Base-by-base conservation (phyloP, 2,797 vertebrate species). In the Amphiprion clarkii region DNA sequence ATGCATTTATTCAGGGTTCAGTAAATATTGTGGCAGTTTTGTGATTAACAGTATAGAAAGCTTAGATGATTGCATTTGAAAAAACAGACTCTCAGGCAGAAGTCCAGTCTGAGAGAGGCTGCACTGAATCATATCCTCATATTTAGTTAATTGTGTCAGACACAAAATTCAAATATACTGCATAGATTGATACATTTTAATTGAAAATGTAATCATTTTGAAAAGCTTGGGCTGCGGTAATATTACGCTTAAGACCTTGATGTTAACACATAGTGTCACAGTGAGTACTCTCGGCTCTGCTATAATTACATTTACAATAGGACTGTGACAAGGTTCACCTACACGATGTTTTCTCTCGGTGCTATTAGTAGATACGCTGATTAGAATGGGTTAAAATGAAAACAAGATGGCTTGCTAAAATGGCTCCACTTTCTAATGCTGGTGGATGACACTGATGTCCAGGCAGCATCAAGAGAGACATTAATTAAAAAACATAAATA, bases 261-360 rank as follows among this genome's bases (percentile, higher is more conserved):
- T 49, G 53, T 16, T 52, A 62, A 27, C 2, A 6, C 36, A 49
- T 42, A 57, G 44, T 73, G 48, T 83, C 77, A 81, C 56, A 78
- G 31, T 56, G 58, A 81, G 67, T 42, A 31, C 54, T 69, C 29
- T 57, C 11, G 14, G 57, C 31, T 70, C 31, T 0, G n/a, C 33
- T 62, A 19, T 84, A 81, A 81, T 79, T 76, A 79, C 58, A 33
- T 53, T 31, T 62, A 60, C 27, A 67, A 29, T 14, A 27, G 51
- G 21, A 76, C 58, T 16, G 51, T 29, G 51, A 58, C 29, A 79
- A 12, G 11, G 49, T 70, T 82, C 52, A 74, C 49, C 49, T 65
- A 53, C 23, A 21, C 29, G 8, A 67, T 68, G 56, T 62, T 54
- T 82, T 60, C 21, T 27, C 25, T 71, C 74, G 67, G 27, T 65